Evolutionary conservation across 2,888 invertebrate genomes (phyloP), one percentile per base, ranked within the genome.

Genomic region (Himalopsyche anomala): DNA sequence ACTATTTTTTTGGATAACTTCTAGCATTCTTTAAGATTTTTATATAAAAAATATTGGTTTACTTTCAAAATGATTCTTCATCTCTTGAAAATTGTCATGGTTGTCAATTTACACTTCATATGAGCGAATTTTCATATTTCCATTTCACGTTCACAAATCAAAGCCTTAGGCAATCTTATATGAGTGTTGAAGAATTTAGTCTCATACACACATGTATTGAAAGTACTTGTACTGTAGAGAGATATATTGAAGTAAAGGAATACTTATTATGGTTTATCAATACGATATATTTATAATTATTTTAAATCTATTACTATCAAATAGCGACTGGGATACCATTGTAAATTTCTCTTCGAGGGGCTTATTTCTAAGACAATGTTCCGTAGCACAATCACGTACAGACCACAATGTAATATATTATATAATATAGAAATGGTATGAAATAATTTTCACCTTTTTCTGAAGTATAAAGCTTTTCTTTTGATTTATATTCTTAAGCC

Each of bases 51-150:
- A 51, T 51, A 51, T 15, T 4, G 2, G 0, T 3, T 15, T 15
- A 51, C 12, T 5, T 74, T 74, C 15, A 38, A 74, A 38, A 74
- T 74, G 15, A 38, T 74, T 74, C 5, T 74, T 1, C 74, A 28
- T 15, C 74, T 12, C 74, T 74, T 74, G 12, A 28, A 74, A 74
- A 38, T 36, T 36, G 15, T 74, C 38, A 38, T 36, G 74, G 74
- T 38, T 74, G 15, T 74, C 74, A 74, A 74, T 74, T 74, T 74
- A 38, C 74, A 74, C 74, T 74, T 74, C 74, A 74, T 74, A 74
- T 74, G 74, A 74, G 74, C 12, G 74, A 74, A 74, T 38, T 74
- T 74, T 74, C 74, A 38, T 74, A 38, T 74, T 74, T 36, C 36
- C 74, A 74, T 74, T 36, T 36, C 74, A 17, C 36, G 3, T 69